phyloP scores from a whole-genome alignment of 2,113 vertebrate genomes.

The Entelurus aequoreus region DNA sequence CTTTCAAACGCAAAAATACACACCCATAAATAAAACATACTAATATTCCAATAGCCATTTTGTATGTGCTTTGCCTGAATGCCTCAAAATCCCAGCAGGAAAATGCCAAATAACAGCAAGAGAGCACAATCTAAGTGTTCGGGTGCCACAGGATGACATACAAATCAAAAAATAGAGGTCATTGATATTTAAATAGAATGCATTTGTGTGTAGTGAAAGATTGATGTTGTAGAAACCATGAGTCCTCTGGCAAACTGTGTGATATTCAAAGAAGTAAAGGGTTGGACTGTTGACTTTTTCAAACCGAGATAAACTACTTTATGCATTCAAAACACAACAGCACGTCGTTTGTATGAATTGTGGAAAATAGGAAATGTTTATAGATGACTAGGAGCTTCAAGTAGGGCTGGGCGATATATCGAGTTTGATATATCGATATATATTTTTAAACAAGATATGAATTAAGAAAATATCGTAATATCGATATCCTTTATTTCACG shows the following conservation, averaged over 20 bases:
- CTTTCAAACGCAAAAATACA: slow-evolving; percentile 7
- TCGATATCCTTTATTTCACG: no score
- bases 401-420: no score
- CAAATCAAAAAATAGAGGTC: slow-evolving; percentile 24
- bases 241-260: slow-evolving; percentile 15
- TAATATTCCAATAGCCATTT: slow-evolving; percentile 9
- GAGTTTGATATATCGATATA: no score
- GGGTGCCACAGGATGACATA: slow-evolving; percentile 13
- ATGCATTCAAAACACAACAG: not conserved
- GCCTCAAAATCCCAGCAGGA: slow-evolving; percentile 42
- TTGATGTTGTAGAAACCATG: slow-evolving; percentile 22
- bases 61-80: slow-evolving; percentile 17
- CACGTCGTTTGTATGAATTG: not conserved
- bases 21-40: slow-evolving; percentile 6
- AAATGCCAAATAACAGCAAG: slow-evolving; percentile 44
- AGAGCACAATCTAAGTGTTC: slow-evolving; percentile 49
- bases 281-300: slow-evolving; percentile 31
- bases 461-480: no score
- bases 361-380: not conserved
- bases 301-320: no score
- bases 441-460: no score
- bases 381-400: no score
- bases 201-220: slow-evolving; percentile 5
- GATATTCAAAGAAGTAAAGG: slow-evolving; percentile 15
- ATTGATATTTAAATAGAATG: slow-evolving; percentile 47